These are phyloP conservation scores for Odontamblyopus lacepedii DNA, from an alignment of 2,797 vertebrate genomes.

Conservation along the genomic window DNA sequence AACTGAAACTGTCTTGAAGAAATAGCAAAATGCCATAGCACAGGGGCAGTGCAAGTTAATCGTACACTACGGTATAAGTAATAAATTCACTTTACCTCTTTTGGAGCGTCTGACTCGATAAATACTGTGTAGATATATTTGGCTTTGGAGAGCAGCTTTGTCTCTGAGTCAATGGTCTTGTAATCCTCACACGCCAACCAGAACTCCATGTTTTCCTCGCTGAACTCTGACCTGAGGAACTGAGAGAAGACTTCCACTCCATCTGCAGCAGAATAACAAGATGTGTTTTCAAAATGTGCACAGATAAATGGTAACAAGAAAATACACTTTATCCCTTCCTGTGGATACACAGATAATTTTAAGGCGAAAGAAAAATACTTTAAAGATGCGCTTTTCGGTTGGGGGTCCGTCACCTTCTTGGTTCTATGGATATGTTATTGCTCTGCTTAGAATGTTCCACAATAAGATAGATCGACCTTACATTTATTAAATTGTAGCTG, in stretches of 20 bases:
- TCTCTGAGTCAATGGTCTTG: conserved; percentile 83
- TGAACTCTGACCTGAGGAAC: conserved; percentile 94
- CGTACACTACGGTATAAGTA: conserved; percentile 17
- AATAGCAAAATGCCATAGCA: conserved; percentile 18
- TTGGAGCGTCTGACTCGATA: conserved; percentile 87
- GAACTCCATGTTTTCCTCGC: conserved; percentile 97
- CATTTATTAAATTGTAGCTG: too few relatives aligned
- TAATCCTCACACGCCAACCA: conserved; percentile 95
- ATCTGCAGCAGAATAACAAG: conserved; percentile 60
- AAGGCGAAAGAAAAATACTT: too few relatives aligned
- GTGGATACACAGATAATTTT: too few relatives aligned
- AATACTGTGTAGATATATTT: conserved; percentile 89
- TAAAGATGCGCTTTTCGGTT: too few relatives aligned
- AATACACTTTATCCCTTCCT: background rate
- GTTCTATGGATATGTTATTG: too few relatives aligned
- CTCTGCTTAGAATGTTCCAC: too few relatives aligned
- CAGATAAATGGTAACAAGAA: background rate
- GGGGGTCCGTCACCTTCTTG: too few relatives aligned
- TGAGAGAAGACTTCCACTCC: conserved; percentile 86
- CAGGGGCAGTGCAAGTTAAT: background rate
- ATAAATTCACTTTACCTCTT: conserved; percentile 84
- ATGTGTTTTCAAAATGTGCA: conserved; percentile 11
- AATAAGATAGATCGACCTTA: too few relatives aligned
- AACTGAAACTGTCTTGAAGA: conserved; percentile 42
- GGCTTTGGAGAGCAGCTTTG: conserved; percentile 84